Conservation (phyloP, 2,888 invertebrate genomes). For the Plagiodera versicolora region DNA sequence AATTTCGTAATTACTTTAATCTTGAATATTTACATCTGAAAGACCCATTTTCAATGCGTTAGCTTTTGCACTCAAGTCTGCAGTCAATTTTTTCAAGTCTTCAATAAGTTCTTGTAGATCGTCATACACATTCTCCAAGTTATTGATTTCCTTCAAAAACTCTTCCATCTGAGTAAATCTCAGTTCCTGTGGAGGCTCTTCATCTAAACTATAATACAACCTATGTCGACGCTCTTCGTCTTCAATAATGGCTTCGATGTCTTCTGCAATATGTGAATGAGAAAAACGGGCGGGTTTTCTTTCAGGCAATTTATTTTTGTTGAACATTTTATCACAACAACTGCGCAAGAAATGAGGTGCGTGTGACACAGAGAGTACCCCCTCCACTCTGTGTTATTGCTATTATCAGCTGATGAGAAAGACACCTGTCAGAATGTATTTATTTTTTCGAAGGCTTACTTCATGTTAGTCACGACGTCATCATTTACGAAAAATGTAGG, state of each 20-base stretch:
- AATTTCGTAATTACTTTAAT: not conserved
- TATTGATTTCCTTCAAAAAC: conserved; percentile 42
- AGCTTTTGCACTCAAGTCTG: conserved; percentile 31
- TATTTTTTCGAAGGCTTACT: no score
- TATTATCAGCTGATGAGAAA: no score
- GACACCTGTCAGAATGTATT: no score
- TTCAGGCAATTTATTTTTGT: conserved; percentile 29
- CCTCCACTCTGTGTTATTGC: no score
- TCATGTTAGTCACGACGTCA: no score
- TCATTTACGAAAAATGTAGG: not conserved
- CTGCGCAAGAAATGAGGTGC: no score
- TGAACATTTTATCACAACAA: conserved; percentile 44
- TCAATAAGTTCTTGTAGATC: conserved; percentile 28
- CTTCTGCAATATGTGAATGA: conserved; percentile 38
- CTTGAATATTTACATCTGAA: conserved; percentile 4
- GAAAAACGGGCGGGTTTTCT: conserved; percentile 32
- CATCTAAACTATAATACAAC: conserved; percentile 43
- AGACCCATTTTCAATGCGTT: conserved; percentile 24
- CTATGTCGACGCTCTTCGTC: conserved; percentile 40
- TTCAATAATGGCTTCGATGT: conserved; percentile 37
- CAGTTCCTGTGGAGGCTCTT: conserved; percentile 40
- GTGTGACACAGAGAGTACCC: no score
- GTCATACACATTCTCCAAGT: conserved; percentile 37
- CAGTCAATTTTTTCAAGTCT: conserved; percentile 33
- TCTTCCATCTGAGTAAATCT: conserved; percentile 42